These are phyloP conservation scores for Eilema sororculum DNA, from an alignment of 2,888 invertebrate genomes.

Conservation along the genomic window DNA sequence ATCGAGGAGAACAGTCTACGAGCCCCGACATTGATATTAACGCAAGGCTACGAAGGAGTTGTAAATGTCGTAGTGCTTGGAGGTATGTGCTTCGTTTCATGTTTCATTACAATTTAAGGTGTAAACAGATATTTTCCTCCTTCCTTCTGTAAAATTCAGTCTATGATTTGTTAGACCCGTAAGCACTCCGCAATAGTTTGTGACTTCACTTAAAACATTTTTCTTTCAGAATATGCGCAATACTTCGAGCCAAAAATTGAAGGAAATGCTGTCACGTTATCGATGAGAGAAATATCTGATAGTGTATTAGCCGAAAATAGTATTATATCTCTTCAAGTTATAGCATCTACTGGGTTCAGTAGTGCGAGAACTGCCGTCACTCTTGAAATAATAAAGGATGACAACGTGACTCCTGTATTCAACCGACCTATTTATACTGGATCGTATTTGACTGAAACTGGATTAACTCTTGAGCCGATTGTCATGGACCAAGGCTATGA, in stretches of 20 bases:
- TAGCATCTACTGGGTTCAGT: constrained; percentile 58
- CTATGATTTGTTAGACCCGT: too few species aligned
- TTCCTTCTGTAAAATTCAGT: too few species aligned
- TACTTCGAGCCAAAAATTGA: constrained; percentile 44
- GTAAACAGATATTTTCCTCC: background rate
- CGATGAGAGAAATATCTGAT: constrained; percentile 59
- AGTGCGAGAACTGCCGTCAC: constrained; percentile 60
- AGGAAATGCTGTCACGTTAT: constrained; percentile 59
- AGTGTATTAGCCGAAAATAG: constrained; percentile 63
- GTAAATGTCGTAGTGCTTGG: constrained; percentile 52
- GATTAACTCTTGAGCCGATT: constrained; percentile 63
- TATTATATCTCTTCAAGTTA: constrained; percentile 63
- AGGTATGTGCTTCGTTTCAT: constrained; percentile 55
- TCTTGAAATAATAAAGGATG: constrained; percentile 73
- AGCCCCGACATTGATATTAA: constrained; percentile 56
- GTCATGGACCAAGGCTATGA: constrained; percentile 68
- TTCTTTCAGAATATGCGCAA: constrained; percentile 59
- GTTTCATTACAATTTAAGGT: background rate
- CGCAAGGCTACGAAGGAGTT: constrained; percentile 61
- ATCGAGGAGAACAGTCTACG: constrained; percentile 63
- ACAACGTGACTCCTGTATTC: constrained; percentile 69
- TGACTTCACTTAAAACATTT: too few species aligned
- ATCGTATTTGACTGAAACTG: constrained; percentile 56
- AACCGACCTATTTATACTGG: constrained; percentile 65
- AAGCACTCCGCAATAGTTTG: too few species aligned